These are phyloP conservation scores for Ellobius talpinus DNA, from an alignment of 2,113 vertebrate species.

Conservation along the genomic window DNA sequence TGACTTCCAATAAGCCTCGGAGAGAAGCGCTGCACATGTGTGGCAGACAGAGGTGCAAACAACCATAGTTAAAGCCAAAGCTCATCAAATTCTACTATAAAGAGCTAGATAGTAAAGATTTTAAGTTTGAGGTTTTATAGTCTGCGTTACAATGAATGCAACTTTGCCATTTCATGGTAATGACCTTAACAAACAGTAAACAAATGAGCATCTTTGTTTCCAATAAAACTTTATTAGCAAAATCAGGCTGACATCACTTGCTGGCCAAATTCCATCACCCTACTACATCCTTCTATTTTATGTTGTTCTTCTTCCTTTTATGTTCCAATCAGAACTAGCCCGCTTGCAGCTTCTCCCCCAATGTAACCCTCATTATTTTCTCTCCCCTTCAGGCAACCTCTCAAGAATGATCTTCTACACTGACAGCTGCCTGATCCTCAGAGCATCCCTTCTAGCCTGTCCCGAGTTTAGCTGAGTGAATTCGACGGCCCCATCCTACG, in stretches of 20 bases:
- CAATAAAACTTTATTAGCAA: conserved; percentile 62
- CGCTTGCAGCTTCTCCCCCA: background rate
- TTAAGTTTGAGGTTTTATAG: background rate
- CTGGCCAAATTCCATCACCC: background rate
- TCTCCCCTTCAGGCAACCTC: background rate
- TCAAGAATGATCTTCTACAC: too few species aligned
- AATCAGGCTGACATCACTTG: background rate
- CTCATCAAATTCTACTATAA: background rate
- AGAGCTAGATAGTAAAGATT: background rate
- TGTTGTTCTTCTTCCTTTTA: background rate
- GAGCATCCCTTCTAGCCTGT: background rate
- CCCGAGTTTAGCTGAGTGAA: background rate
- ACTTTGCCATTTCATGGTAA: background rate
- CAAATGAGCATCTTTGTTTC: background rate
- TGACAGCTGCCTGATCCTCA: background rate
- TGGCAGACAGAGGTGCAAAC: background rate
- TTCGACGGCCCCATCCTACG: background rate
- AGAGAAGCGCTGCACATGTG: background rate
- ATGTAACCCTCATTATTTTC: background rate
- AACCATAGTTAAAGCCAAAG: background rate
- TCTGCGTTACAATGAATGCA: background rate
- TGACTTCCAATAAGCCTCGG: background rate
- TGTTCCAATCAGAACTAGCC: background rate
- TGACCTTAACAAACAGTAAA: conserved; percentile 13
- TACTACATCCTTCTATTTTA: background rate